These are phyloP conservation scores for Trissolcus brochymenae DNA, from an alignment of 2,888 invertebrate species.

Conservation along the genomic window DNA sequence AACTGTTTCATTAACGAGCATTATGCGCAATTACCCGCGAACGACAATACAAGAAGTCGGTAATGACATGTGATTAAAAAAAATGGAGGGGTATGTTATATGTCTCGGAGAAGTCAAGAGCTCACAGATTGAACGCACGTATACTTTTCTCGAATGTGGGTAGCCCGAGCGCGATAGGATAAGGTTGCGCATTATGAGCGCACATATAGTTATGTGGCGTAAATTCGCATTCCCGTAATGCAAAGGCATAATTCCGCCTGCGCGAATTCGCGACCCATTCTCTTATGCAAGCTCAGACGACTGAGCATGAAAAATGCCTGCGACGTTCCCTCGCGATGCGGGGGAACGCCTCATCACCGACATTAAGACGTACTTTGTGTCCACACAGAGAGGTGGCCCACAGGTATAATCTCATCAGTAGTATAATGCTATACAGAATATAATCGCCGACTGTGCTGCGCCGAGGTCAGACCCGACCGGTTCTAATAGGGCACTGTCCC, in stretches of 20 bases:
- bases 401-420: slow-evolving; percentile 17
- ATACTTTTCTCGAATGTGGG: slow-evolving; percentile 27
- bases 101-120: background rate
- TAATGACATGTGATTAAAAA: slow-evolving; percentile 27
- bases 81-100: background rate
- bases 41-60: slow-evolving; percentile 6
- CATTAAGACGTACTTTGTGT: slow-evolving; percentile 19
- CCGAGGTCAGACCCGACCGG: slow-evolving; percentile 9
- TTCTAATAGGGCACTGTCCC: slow-evolving; percentile 30
- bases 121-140: background rate
- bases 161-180: slow-evolving; percentile 11
- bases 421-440: no score
- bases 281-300: slow-evolving; percentile 10
- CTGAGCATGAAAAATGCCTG: slow-evolving; percentile 32
- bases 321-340: slow-evolving; percentile 1
- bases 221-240: slow-evolving; percentile 34
- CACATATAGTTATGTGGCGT: background rate
- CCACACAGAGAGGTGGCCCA: slow-evolving; percentile 13
- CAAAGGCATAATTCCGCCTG: slow-evolving; percentile 29
- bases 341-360: slow-evolving; percentile 7
- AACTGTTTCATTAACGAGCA: slow-evolving; percentile 11
- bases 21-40: slow-evolving; percentile 11
- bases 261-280: slow-evolving; percentile 19
- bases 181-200: slow-evolving; percentile 24
- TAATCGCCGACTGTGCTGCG: slow-evolving; percentile 17